Evolutionary conservation across 2,797 vertebrate genomes (phyloP).

Genomic region (Acrossocheilus fasciatus): DNA sequence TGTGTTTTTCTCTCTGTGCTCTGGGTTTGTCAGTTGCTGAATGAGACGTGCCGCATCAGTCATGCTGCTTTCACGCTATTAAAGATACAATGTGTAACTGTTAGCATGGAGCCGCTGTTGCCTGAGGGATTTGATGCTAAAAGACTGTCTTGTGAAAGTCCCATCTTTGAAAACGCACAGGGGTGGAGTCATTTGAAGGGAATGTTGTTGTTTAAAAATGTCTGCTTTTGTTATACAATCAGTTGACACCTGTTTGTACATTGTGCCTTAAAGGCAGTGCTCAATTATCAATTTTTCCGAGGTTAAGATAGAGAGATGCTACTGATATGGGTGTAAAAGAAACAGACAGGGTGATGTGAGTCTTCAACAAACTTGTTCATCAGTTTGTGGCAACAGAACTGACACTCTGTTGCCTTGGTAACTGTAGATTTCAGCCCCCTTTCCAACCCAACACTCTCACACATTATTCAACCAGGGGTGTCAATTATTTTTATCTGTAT

Average conservation of each 20-base stretch:
- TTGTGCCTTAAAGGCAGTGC: not conserved
- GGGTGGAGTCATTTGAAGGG: not conserved
- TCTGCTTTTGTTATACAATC: not conserved
- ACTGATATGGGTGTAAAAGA: conserved; percentile 9
- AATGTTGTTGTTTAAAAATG: conserved; percentile 26
- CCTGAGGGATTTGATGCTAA: not conserved
- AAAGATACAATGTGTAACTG: conserved; percentile 8
- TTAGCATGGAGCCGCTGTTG: not conserved
- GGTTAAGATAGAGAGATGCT: not conserved
- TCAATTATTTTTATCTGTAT: conserved; percentile 14
- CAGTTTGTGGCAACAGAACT: conserved; percentile 46
- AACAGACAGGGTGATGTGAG: conserved; percentile 33
- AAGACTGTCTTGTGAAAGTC: not conserved
- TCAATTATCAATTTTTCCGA: conserved; percentile 23
- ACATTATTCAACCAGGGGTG: not conserved
- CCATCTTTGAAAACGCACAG: not conserved
- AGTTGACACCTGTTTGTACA: conserved; percentile 5
- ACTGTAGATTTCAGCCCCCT: conserved; percentile 15
- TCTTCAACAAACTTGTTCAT: conserved; percentile 43
- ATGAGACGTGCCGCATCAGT: not conserved
- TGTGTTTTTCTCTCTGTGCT: conserved; percentile 9
- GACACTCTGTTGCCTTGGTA: conserved; percentile 55
- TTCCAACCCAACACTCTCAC: conserved; percentile 14
- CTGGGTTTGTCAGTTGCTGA: not conserved
- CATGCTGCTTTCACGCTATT: conserved; percentile 10